A percentile compares a stretch with the other conserved stretches of the same genome.
These are phyloP conservation scores for Drosophila tropicalis DNA, from an alignment of 1,140 invertebrate species.

Conservation along the genomic window DNA sequence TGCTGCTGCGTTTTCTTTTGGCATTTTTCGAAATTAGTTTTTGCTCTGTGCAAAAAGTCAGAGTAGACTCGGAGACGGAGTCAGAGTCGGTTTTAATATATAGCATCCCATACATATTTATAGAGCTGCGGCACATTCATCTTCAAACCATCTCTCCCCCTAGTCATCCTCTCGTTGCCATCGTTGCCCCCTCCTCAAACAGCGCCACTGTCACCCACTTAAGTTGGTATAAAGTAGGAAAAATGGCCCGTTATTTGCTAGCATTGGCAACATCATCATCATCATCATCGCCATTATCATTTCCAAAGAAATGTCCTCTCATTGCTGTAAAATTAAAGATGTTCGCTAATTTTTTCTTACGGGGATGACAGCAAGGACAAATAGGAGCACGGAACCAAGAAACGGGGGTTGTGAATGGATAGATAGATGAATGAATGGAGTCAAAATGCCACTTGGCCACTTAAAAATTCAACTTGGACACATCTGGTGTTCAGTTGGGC, in stretches of 20 bases:
- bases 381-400: neutral
- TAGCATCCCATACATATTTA: constrained; percentile 82
- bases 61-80: constrained; percentile 42
- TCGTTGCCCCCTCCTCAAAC: neutral
- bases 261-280: constrained; percentile 65
- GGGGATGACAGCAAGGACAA: neutral
- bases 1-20: constrained; percentile 82
- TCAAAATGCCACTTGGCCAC: constrained; percentile 37
- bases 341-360: constrained; percentile 60
- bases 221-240: constrained; percentile 76
- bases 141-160: constrained; percentile 55
- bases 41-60: constrained; percentile 70
- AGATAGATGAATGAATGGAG: constrained; percentile 22
- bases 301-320: constrained; percentile 41
- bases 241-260: constrained; percentile 66
- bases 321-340: constrained; percentile 59
- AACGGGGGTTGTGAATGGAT: constrained; percentile 1
- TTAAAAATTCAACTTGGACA: constrained; percentile 66
- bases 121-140: constrained; percentile 81
- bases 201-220: constrained; percentile 66
- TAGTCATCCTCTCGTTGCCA: neutral
- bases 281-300: constrained; percentile 47
- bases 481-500: constrained; percentile 56
- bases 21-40: constrained; percentile 83
- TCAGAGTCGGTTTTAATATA: constrained; percentile 81